A percentile compares a stretch with the other conserved stretches of the same genome.
phyloP scores from a whole-genome alignment of 2,888 invertebrate species.

The Mystacides longicornis region DNA sequence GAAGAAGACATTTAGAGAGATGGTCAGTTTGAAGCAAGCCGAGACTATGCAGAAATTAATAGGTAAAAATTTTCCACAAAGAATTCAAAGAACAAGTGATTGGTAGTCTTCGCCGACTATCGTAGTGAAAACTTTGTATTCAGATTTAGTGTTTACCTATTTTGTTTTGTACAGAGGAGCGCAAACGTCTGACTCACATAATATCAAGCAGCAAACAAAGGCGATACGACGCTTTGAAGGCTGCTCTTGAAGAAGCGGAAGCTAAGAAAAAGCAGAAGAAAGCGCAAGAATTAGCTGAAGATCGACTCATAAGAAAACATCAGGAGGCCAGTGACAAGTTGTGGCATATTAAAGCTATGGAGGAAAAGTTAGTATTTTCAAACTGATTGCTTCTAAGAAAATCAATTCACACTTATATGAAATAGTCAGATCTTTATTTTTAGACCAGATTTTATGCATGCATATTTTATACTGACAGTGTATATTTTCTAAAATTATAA shows the following conservation, averaged over 20 bases:
- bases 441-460: too few relatives aligned
- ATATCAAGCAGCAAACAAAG: conserved; percentile 17
- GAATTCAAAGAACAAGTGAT: too few relatives aligned
- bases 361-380: conserved; percentile 30
- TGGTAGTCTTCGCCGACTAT: too few relatives aligned
- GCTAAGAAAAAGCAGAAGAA: conserved; percentile 5
- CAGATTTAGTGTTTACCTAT: too few relatives aligned
- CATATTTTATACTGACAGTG: too few relatives aligned
- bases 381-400: too few relatives aligned
- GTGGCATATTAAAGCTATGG: conserved; percentile 24
- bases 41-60: conserved; percentile 46
- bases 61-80: conserved; percentile 36
- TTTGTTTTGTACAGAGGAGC: conserved; percentile 18
- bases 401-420: too few relatives aligned
- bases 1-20: conserved; percentile 44
- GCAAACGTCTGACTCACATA: conserved; percentile 21
- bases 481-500: too few relatives aligned
- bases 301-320: conserved; percentile 25
- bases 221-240: conserved; percentile 15
- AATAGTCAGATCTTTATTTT: too few relatives aligned
- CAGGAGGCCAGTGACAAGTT: conserved; percentile 28
- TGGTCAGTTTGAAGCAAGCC: conserved; percentile 46
- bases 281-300: conserved; percentile 13
- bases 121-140: too few relatives aligned
- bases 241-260: conserved; percentile 19